Base-by-base conservation (phyloP, 2,113 vertebrate genomes). In the Neolamprologus brichardi region DNA sequence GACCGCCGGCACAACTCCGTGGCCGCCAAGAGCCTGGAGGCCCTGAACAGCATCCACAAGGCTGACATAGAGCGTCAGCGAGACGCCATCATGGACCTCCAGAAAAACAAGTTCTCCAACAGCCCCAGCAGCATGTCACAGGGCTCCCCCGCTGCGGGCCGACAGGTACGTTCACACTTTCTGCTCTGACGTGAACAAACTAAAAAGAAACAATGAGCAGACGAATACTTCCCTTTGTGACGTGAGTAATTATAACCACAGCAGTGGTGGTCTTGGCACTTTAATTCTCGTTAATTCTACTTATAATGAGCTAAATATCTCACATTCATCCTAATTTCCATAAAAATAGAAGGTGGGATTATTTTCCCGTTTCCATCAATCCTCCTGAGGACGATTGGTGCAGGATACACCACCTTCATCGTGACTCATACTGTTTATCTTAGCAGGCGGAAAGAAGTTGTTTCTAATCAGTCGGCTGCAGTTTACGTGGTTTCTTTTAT, bases 11-110 rank as follows among this genome's bases (percentile, higher is more conserved):
- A 98, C 96, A 98, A 97, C 20, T 95, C 98, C 5, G 97, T 98
- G 82, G 97, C 97, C 0, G 97, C 98, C 34, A 98, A 98, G 94
- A 98, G 98, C 95, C 96, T 99, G 95, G 98, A 99, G 94, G 98
- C 98, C 13, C 96, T 98, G 84, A 98, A 97, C 34, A 97, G 97
- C 90, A 96, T 98, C 80, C 98, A 99, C 95, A 98, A 98, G 92
- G 97, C 96, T 0, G 98, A 99, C 89, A 97, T 97, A 79, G 98
- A 98, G 54, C 97, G 98, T 30, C 98, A 99, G 93, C 89, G 98
- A 5, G 97, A 99, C 4, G 97, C 97, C 64, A 97, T 98, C 87
- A 97, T 98, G 97, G 98, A 98, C 79, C 97, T 98, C 89, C 97
- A 98, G 85, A 99, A 99, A 92, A 98, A 95, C 96, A 99, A 98